Conservation (phyloP, 2,888 invertebrate species). For the Hypselothyrea guttata region DNA sequence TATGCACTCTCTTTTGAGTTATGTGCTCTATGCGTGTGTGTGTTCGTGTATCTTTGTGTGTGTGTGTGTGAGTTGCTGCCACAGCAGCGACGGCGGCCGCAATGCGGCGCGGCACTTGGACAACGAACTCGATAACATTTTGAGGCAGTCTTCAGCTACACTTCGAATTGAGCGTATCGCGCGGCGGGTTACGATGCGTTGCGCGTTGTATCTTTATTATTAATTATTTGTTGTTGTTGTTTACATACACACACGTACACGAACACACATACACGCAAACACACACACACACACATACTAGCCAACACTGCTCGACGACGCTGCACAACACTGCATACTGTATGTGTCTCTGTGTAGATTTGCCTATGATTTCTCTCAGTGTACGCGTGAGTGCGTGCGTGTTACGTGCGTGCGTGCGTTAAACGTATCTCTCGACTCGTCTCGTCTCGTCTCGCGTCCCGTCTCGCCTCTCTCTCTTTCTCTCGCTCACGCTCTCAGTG, state of each 20-base stretch:
- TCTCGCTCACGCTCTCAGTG: neutral
- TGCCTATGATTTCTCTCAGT: slow-evolving; percentile 27
- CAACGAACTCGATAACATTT: slow-evolving; percentile 83
- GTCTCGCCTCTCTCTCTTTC: neutral
- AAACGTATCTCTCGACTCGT: slow-evolving; percentile 4
- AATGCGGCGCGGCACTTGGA: slow-evolving; percentile 73
- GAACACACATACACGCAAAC: slow-evolving; percentile 1
- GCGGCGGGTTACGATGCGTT: slow-evolving; percentile 79
- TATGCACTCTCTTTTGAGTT: slow-evolving; percentile 32
- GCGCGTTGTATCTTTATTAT: slow-evolving; percentile 77
- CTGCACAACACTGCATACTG: neutral
- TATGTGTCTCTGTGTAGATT: slow-evolving; percentile 28
- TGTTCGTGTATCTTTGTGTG: slow-evolving; percentile 4
- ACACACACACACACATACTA: neutral
- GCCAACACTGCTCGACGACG: no score
- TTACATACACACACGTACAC: slow-evolving; percentile 49
- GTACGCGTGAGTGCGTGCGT: slow-evolving; percentile 46
- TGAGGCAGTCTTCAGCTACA: slow-evolving; percentile 83
- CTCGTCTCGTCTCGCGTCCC: neutral
- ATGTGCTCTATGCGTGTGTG: neutral
- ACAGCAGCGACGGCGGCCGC: slow-evolving; percentile 60
- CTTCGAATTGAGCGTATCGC: slow-evolving; percentile 83
- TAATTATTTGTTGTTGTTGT: slow-evolving; percentile 78
- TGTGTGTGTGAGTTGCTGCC: slow-evolving; percentile 51
- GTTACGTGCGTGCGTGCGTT: slow-evolving; percentile 23